phyloP scores from a whole-genome alignment of 2,113 vertebrate species.

The Andinoacara biseriatus region DNA sequence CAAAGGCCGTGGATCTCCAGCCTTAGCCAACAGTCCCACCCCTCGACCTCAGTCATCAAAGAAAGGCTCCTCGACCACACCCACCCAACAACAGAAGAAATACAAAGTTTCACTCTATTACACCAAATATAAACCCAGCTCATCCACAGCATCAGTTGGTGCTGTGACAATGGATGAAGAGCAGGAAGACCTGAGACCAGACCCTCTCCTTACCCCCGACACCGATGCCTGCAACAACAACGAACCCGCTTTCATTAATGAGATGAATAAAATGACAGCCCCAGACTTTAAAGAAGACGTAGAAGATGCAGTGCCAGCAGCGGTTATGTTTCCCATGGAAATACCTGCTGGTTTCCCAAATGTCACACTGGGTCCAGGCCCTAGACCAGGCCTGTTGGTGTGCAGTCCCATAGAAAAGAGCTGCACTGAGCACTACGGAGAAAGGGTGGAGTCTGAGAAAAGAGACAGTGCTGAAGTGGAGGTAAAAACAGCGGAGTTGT shows the following conservation, averaged over 20 bases:
- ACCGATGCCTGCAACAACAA: slow-evolving; percentile 73
- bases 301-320: slow-evolving; percentile 79
- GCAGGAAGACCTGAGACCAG: slow-evolving; percentile 61
- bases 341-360: slow-evolving; percentile 85
- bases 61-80: slow-evolving; percentile 82
- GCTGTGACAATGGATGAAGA: slow-evolving; percentile 69
- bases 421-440: slow-evolving; percentile 52
- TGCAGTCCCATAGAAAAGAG: slow-evolving; percentile 62
- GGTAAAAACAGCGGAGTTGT: slow-evolving; percentile 52
- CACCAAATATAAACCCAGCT: slow-evolving; percentile 85
- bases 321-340: slow-evolving; percentile 98
- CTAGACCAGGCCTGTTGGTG: slow-evolving; percentile 63
- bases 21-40: slow-evolving; percentile 79
- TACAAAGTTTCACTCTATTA: slow-evolving; percentile 94
- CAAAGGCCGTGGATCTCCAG: slow-evolving; percentile 91
- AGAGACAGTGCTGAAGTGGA: slow-evolving; percentile 66
- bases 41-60: slow-evolving; percentile 86
- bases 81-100: slow-evolving; percentile 89
- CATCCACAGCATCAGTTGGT: slow-evolving; percentile 38
- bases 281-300: slow-evolving; percentile 70
- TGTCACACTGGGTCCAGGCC: slow-evolving; percentile 78
- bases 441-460: slow-evolving; percentile 69
- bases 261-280: slow-evolving; percentile 55
- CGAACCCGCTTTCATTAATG: slow-evolving; percentile 64
- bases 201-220: slow-evolving; percentile 62